Base-by-base conservation (phyloP, 2,113 vertebrate species). In the Nothoprocta perdicaria region DNA sequence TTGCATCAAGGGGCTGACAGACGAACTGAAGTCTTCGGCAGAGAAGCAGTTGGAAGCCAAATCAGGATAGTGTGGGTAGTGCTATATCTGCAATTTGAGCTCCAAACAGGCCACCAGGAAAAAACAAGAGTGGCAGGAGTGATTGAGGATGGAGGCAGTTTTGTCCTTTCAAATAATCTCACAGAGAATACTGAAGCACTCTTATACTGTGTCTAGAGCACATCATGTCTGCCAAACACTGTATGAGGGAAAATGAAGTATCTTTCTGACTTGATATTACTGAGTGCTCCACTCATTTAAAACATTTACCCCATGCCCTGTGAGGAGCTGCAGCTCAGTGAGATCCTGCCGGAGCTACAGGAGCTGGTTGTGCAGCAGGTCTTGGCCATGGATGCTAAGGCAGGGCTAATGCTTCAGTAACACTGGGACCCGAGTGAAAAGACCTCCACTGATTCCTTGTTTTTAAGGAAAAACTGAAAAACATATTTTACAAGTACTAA, bases 21-120 rank as follows among this genome's bases (percentile, higher is more conserved):
- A 77, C 45, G 48, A 62, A 90, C 43, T 57, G 45, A 75, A 43
- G 14, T 50, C 26, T 74, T 33, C 65, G 40, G 3, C 3, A 3
- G 19, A 1, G 0, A 29, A 81, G 21, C 24, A 65, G 4, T 29
- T 90, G 48, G 50, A 91, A 80, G 31, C 13, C 55, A 10, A 35
- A 0, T 71, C 8, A 67, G 65, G 31, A 41, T 18, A 40, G 4
- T 1, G 0, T 71, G 12, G 3, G 1, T 73, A 55, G 8, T 35
- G 10, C 22, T 46, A 6, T 75, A 27, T 80, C 15, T 86, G 12
- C 15, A 58, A 18, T 83, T 35, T 66, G 40, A 48, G 22, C 40
- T 43, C 38, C 45, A 86, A 43, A 71, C 52, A 66, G 22, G 38
- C 24, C 55, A 55, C 15, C 14, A 29, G 48, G 16, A 58, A 58